Evolutionary conservation across 2,797 vertebrate species (phyloP).

Genomic region (Tinamus major): DNA sequence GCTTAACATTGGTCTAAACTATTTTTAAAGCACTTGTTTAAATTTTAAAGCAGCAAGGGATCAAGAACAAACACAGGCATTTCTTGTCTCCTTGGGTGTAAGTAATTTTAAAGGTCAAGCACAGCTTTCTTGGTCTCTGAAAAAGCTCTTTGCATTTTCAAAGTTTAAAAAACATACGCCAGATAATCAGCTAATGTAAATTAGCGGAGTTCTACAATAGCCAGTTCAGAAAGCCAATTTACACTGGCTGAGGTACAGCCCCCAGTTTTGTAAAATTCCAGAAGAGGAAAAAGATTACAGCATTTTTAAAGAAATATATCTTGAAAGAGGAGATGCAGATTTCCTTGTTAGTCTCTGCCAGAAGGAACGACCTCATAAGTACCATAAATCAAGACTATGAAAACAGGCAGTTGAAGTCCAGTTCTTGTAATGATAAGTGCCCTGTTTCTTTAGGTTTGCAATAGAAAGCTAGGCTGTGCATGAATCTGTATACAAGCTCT

Average conservation of each 20-base stretch:
- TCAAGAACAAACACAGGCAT: conserved; percentile 50
- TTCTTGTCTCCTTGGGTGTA: background rate
- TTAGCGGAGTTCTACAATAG: background rate
- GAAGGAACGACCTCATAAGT: conserved; percentile 6
- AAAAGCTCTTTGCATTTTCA: conserved; percentile 2
- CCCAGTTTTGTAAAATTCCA: conserved; percentile 30
- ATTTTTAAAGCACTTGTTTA: conserved; percentile 69
- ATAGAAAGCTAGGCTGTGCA: background rate
- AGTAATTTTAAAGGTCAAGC: conserved; percentile 58
- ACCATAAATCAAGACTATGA: conserved; percentile 39
- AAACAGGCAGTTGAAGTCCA: conserved; percentile 11
- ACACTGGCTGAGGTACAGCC: background rate
- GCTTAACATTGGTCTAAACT: conserved; percentile 23
- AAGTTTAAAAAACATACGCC: background rate
- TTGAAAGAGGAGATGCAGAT: conserved; percentile 32
- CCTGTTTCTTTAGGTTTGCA: background rate
- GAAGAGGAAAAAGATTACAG: background rate
- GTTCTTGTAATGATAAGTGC: background rate
- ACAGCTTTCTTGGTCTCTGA: background rate
- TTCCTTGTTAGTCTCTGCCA: conserved; percentile 29
- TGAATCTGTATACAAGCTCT: background rate
- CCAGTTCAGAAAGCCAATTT: conserved; percentile 19
- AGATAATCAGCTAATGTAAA: background rate
- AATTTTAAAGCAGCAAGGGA: conserved; percentile 45
- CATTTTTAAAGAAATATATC: conserved; percentile 22